Conservation (phyloP, 1,140 invertebrate species). For the Apis mellifera region DNA sequence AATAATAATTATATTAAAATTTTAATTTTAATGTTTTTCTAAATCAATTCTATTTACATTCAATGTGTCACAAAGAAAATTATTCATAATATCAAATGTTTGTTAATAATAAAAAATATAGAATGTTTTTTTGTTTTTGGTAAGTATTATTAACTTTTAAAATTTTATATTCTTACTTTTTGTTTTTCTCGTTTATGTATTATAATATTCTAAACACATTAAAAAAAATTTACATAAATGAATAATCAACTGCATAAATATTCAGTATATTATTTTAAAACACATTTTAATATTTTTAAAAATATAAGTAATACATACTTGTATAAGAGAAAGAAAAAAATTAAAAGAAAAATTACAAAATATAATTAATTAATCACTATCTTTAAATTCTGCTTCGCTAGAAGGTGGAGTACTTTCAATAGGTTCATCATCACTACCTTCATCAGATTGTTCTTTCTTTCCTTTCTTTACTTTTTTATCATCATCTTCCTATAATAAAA, state of each 20-base stretch:
- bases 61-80: no score
- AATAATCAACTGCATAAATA: not conserved
- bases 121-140: no score
- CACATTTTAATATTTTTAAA: not conserved
- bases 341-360: not conserved
- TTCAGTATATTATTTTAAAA: not conserved
- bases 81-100: no score
- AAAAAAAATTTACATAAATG: no score
- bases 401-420: slow-evolving; percentile 77
- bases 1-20: no score
- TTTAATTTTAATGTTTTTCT: no score
- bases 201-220: not conserved
- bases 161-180: no score
- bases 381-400: slow-evolving; percentile 75
- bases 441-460: slow-evolving; percentile 63
- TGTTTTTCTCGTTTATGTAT: no score
- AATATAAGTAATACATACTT: not conserved
- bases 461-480: slow-evolving; percentile 61
- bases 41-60: no score
- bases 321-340: not conserved
- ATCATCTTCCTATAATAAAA: slow-evolving; percentile 38
- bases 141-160: no score
- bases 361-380: slow-evolving; percentile 74
- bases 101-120: no score
- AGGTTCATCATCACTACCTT: slow-evolving; percentile 75